Evolutionary conservation across 2,113 vertebrate genomes (phyloP).

Genomic region (Albula glossodonta): DNA sequence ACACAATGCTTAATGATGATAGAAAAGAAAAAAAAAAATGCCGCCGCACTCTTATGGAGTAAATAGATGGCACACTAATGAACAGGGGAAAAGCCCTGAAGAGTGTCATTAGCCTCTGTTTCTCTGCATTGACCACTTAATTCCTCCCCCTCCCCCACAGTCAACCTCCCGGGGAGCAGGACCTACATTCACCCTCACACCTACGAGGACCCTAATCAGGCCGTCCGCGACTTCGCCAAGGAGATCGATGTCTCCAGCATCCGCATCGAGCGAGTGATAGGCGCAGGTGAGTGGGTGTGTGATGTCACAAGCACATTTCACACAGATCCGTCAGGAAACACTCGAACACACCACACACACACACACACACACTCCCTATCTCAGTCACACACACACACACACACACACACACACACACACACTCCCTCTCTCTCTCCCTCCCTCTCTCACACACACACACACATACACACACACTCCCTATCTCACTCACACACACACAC

Average conservation of each 20-base stretch:
- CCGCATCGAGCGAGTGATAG: slow-evolving; percentile 77
- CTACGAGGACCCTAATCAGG: slow-evolving; percentile 79
- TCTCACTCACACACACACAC: neutral
- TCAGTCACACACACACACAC: neutral
- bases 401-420: neutral
- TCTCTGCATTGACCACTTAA: neutral
- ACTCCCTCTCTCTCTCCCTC: neutral
- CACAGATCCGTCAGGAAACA: neutral
- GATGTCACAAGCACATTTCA: neutral
- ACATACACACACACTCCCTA: neutral
- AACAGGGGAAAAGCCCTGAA: neutral
- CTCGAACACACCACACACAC: neutral
- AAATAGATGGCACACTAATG: neutral
- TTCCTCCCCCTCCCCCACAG: slow-evolving; percentile 46
- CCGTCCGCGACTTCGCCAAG: slow-evolving; percentile 77
- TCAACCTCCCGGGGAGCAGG: slow-evolving; percentile 75
- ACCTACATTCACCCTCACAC: slow-evolving; percentile 79
- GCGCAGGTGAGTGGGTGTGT: slow-evolving; percentile 65
- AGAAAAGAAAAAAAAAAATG: neutral
- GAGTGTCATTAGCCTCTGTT: neutral
- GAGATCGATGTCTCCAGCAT: slow-evolving; percentile 79
- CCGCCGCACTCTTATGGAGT: neutral
- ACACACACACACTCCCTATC: too few species aligned
- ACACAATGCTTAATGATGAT: neutral
- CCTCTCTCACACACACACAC: neutral